phyloP scores from a whole-genome alignment of 2,113 vertebrate genomes.

The Equus przewalskii region DNA sequence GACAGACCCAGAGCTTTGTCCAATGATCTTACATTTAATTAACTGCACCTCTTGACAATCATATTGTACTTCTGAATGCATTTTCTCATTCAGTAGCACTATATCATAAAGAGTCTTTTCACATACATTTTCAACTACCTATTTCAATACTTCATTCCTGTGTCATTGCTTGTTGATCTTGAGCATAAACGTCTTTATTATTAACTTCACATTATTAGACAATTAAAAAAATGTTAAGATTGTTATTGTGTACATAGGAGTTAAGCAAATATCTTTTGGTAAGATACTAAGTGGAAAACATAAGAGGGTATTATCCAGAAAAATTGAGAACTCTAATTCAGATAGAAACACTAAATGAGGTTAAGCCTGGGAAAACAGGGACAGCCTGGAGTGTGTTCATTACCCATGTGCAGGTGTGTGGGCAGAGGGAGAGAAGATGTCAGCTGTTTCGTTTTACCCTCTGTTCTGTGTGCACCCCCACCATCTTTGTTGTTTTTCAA shows the following conservation, averaged over 20 bases:
- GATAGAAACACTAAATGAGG: background rate
- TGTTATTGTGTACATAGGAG: background rate
- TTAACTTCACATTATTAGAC: background rate
- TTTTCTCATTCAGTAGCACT: background rate
- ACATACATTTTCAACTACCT: background rate
- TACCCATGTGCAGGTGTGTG: background rate
- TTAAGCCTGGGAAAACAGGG: background rate
- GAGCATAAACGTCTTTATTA: background rate
- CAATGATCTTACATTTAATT: background rate
- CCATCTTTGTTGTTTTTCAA: background rate
- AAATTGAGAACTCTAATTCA: background rate
- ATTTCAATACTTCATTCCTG: background rate
- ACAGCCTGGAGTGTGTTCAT: background rate
- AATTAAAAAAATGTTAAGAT: background rate
- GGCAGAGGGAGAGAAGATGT: background rate
- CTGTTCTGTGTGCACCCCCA: too few relatives aligned
- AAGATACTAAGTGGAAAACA: background rate
- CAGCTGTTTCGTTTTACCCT: background rate
- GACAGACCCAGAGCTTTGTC: background rate
- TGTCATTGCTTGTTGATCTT: too few relatives aligned
- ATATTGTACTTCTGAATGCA: background rate
- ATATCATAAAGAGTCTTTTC: background rate
- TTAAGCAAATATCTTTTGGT: background rate
- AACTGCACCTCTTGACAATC: background rate
- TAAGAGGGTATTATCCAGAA: background rate